Conservation (phyloP, 64 coral and sea anemone genomes). For the Cladopsammia gracilis region DNA sequence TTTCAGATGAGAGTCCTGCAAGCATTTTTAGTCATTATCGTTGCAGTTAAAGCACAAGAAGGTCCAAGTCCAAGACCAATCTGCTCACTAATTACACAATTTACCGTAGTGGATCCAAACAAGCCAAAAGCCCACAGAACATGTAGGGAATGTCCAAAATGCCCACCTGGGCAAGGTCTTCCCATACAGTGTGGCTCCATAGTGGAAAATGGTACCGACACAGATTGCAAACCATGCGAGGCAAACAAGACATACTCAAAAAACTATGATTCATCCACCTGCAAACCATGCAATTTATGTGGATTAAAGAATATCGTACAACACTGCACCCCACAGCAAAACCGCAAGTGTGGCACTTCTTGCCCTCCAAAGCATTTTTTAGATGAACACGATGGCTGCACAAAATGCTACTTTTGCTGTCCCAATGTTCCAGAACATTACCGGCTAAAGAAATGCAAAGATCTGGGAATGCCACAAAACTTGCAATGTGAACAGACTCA, state of each 20-base stretch:
- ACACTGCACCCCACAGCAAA: neutral
- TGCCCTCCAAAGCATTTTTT: neutral
- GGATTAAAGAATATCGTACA: neutral
- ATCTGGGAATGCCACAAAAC: neutral
- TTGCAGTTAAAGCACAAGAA: neutral
- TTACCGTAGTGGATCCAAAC: neutral
- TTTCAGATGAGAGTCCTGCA: neutral
- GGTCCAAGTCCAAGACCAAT: neutral
- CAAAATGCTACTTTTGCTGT: constrained; percentile 9
- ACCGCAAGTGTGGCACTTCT: neutral
- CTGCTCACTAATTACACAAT: neutral
- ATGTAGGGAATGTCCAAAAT: constrained; percentile 7
- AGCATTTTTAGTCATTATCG: neutral
- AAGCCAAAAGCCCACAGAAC: too few species aligned
- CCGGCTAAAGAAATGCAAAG: neutral
- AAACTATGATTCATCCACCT: neutral
- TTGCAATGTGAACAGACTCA: neutral
- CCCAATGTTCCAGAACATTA: neutral
- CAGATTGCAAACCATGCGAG: neutral
- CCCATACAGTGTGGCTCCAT: neutral
- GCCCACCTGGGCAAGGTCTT: constrained; percentile 23
- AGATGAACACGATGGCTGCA: neutral
- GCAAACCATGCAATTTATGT: constrained; percentile 29
- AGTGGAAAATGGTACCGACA: neutral
- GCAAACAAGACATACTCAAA: neutral